Evolutionary conservation across 2,113 vertebrate genomes (phyloP), one percentile per base, ranked within the genome.

Genomic region (Manacus vitellinus): DNA sequence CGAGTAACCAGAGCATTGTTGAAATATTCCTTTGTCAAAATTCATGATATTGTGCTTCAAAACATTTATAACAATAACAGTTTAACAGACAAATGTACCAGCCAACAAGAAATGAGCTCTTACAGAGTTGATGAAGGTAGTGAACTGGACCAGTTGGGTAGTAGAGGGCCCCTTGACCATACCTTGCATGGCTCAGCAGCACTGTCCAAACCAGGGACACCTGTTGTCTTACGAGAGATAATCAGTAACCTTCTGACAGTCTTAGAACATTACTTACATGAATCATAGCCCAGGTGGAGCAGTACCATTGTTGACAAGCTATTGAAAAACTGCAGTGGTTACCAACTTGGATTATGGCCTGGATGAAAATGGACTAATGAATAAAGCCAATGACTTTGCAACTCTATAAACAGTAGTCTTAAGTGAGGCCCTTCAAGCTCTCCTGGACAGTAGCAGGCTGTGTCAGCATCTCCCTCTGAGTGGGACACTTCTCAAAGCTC

Each of bases 141-240:
- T 18, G n/a, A 65, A 14, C 2, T 0, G 22, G 8, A 65, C 12
- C 14, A 37, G 4, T 31, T 6, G 2, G 24, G 19, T 14, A 47
- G n/a, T 35, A 9, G 28, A 39, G 20, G 2, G 4, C 43, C 9
- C 17, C 33, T 44, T 58, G 43, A 22, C 31, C 31, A 51, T 12
- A 19, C 1, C 2, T 74, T 23, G 30, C 44, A 24, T 21, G 19
- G 27, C 10, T n/a, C 18, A 61, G 19, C 6, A 58, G 18, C 56
- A 46, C 8, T 61, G 13, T 20, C 46, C 33, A 21, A 9, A 39
- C 5, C 44, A 59, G 33, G 46, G n/a, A 12, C 17, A 75, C 20
- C 8, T 82, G 5, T 28, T 65, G 51, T 12, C 35, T 73, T 35
- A 35, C 8, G 43, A 55, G 55, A 43, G 18, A 14, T 16, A 19